These are phyloP conservation scores for Potamilus streckersoni DNA, from an alignment of 1,140 invertebrate species.

Conservation along the genomic window DNA sequence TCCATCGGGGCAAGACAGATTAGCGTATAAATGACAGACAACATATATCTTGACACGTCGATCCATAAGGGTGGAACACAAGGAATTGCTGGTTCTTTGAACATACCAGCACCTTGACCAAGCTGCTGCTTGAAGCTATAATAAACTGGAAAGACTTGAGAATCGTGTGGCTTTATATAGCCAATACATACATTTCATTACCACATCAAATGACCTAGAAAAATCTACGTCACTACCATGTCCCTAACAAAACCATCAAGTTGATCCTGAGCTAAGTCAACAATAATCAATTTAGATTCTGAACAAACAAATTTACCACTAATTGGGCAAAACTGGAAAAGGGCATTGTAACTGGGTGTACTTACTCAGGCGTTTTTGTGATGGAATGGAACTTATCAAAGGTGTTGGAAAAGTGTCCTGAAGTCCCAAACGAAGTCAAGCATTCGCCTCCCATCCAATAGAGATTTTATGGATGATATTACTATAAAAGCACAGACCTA, in stretches of 20 bases:
- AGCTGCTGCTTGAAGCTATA: slow-evolving; percentile 13
- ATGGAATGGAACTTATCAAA: slow-evolving; percentile 5
- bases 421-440: neutral
- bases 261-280: slow-evolving; percentile 6
- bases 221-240: slow-evolving; percentile 5
- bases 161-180: slow-evolving; percentile 28
- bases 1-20: slow-evolving; percentile 3
- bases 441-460: neutral
- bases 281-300: neutral
- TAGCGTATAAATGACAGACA: slow-evolving; percentile 8
- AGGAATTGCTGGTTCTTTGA: slow-evolving; percentile 13
- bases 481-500: neutral
- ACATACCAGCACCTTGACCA: slow-evolving; percentile 5
- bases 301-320: neutral
- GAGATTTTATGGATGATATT: slow-evolving; percentile 6
- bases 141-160: slow-evolving; percentile 5
- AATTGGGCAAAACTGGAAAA: neutral
- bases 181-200: slow-evolving; percentile 24
- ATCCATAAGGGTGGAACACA: slow-evolving; percentile 24
- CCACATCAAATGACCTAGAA: slow-evolving; percentile 16
- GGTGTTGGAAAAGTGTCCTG: neutral
- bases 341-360: slow-evolving; percentile 5
- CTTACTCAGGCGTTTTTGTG: neutral
- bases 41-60: slow-evolving; percentile 2
- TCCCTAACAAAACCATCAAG: slow-evolving; percentile 1